Evolutionary conservation across 2,888 invertebrate species (phyloP), one percentile per base, ranked within the genome.

Genomic region (Cerceris ruficornis): DNA sequence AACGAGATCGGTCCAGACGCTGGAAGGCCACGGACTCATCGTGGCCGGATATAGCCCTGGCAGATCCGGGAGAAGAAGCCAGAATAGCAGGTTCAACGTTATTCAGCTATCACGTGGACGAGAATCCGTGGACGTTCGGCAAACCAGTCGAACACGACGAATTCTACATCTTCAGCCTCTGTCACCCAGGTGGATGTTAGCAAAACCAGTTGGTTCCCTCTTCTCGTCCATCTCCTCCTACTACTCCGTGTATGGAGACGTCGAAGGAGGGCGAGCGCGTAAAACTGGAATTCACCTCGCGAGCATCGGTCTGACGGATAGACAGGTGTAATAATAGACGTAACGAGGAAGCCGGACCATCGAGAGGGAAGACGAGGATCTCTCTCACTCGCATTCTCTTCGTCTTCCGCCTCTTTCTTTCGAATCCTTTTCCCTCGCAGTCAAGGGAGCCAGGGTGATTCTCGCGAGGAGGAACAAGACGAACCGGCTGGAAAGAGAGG

Each of bases 291-390:
- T 90, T 85, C 85, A 83, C 77, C 83, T 74, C 77, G 80, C 78
- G 75, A 84, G 72, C 72, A 74, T 61, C 58, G 65, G 77, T 61
- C 83, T 80, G 84, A 84, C 83, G 80, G 86, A 88, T 85, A 86
- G 89, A 88, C 89, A 90, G 88, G 89, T 89, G 89, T 89, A 90
- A 90, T 90, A 89, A 91, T 90, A 90, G 89, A 89, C 88, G 89
- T 86, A 86, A 90, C 87, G 85, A 86, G 88, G 88, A 88, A 87
- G 88, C 81, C 75, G 77, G 80, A 74, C 80, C 75, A 83, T 84
- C 82, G 81, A 81, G 83, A 83, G 83, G 79, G 75, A 80, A 75
- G 50, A 71, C 62, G 41, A 15, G 15, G 54, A 14, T 50, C n/a
- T 7, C 7, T 5, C 7, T 1, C 13, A 6, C 6, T 13, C 61